These are phyloP conservation scores for Catharus minimus DNA, from an alignment of 2,113 vertebrate species.

Conservation along the genomic window DNA sequence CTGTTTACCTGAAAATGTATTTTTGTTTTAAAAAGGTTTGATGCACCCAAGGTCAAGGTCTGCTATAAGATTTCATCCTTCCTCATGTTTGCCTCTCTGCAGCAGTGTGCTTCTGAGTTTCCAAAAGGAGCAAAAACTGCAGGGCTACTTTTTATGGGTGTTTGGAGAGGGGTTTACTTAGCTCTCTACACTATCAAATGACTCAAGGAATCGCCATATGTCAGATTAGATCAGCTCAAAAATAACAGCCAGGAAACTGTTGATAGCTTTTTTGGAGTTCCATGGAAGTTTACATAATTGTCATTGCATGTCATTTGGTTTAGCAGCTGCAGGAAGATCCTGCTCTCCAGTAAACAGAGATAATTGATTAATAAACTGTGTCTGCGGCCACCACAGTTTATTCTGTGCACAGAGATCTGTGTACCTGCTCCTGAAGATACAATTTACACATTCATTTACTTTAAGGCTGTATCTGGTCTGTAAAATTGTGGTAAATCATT, in stretches of 20 bases:
- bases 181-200: constrained; percentile 5
- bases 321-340: constrained; percentile 41
- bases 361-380: constrained; percentile 50
- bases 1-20: not conserved
- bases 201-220: constrained; percentile 19
- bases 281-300: constrained; percentile 41
- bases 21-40: not conserved
- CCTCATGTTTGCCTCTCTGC: not conserved
- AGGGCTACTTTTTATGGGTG: not conserved
- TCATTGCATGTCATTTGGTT: constrained; percentile 26
- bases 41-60: not conserved
- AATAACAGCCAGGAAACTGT: constrained; percentile 17
- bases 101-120: not conserved
- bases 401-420: not conserved
- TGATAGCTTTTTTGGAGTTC: constrained; percentile 39
- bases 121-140: not conserved
- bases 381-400: not conserved
- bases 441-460: not conserved
- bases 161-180: constrained; percentile 30
- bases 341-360: constrained; percentile 34
- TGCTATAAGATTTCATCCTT: not conserved
- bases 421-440: not conserved
- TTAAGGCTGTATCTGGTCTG: not conserved
- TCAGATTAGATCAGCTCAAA: constrained; percentile 48
- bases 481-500: not conserved